phyloP scores from a whole-genome alignment of 2,113 vertebrate species.

The Gorsachius goisagi region DNA sequence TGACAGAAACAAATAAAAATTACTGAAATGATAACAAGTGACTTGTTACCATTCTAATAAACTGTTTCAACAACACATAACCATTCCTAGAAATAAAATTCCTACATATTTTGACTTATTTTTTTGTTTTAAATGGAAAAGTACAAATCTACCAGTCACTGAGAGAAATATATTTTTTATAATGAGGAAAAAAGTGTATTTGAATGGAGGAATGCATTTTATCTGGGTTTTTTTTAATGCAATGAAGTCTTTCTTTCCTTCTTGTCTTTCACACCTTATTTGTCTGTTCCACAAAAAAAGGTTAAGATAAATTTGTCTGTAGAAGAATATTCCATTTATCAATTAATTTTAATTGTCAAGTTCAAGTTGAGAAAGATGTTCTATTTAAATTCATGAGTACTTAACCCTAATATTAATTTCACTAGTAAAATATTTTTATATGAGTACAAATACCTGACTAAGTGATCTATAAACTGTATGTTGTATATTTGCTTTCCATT shows the following conservation, averaged over 20 bases:
- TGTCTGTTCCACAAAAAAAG: neutral
- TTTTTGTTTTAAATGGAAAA: neutral
- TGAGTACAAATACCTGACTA: neutral
- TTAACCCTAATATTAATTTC: neutral
- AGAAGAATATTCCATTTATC: neutral
- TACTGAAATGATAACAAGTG: neutral
- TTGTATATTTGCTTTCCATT: neutral
- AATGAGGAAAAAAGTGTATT: neutral
- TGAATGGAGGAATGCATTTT: neutral
- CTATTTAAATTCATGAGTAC: neutral
- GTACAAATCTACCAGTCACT: neutral
- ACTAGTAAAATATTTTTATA: neutral
- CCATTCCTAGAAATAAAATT: neutral
- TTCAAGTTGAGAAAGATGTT: neutral
- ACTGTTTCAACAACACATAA: neutral
- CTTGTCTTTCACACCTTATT: neutral
- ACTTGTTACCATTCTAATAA: neutral
- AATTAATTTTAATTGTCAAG: neutral
- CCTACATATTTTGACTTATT: neutral
- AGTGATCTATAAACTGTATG: neutral
- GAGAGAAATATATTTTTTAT: neutral
- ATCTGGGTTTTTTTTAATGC: neutral
- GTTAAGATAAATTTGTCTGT: neutral
- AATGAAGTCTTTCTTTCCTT: neutral
- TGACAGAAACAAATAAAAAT: neutral